phyloP scores from a whole-genome alignment of 2,113 vertebrate genomes.

The Ia io region DNA sequence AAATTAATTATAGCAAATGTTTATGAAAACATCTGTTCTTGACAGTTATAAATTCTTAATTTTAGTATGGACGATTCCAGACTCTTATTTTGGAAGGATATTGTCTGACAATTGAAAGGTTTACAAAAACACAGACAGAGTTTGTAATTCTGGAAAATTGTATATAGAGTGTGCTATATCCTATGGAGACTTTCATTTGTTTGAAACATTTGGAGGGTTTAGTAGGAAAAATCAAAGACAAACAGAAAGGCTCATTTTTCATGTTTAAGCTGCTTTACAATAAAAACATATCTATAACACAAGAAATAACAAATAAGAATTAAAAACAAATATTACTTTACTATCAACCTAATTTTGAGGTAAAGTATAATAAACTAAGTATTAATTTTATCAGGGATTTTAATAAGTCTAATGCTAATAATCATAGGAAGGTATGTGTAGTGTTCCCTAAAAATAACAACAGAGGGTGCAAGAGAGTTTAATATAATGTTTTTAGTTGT shows the following conservation, averaged over 20 bases:
- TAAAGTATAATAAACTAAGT: constrained; percentile 18
- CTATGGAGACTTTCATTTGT: constrained; percentile 52
- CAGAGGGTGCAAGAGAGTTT: constrained; percentile 85
- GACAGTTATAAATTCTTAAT: constrained; percentile 87
- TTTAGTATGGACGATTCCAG: constrained; percentile 82
- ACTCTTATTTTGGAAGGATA: constrained; percentile 79
- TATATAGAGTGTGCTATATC: constrained; percentile 64
- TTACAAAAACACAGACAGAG: constrained; percentile 72
- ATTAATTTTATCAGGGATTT: constrained; percentile 5
- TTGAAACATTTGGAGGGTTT: constrained; percentile 2
- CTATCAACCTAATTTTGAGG: neutral
- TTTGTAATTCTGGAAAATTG: constrained; percentile 71
- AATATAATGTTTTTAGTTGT: constrained; percentile 58
- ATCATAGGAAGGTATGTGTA: neutral
- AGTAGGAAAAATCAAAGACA: constrained; percentile 21
- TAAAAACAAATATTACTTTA: constrained; percentile 11
- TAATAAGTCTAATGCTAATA: neutral
- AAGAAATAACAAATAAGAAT: neutral
- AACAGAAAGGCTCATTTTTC: neutral
- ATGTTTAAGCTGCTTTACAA: neutral
- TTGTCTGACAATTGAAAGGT: constrained; percentile 74
- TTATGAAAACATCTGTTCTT: constrained; percentile 91
- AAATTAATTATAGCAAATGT: constrained; percentile 91
- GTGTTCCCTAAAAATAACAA: constrained; percentile 66
- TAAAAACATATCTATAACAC: neutral